A percentile compares a stretch with the other conserved stretches of the same genome.
Evolutionary conservation across 2,888 invertebrate species (phyloP).

Genomic region (Mythimna vitellina): DNA sequence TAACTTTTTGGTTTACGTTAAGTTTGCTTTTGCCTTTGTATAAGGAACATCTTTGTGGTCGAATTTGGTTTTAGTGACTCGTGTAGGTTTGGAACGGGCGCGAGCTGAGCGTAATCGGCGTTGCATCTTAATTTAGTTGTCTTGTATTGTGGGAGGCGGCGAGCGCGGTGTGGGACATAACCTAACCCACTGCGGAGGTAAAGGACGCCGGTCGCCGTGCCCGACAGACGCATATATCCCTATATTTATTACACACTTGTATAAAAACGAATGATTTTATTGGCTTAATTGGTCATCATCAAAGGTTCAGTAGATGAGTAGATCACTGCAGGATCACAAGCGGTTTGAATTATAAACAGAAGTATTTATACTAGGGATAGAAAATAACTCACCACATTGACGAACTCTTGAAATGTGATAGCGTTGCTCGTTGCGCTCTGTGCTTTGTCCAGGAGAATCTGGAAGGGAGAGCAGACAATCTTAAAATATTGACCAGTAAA

Average conservation of each 20-base stretch:
- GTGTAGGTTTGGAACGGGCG: slow-evolving; percentile 71
- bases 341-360: not conserved
- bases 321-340: slow-evolving; percentile 28
- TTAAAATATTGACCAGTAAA: not conserved
- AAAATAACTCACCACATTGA: slow-evolving; percentile 95
- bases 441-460: slow-evolving; percentile 93
- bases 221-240: slow-evolving; percentile 73
- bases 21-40: slow-evolving; percentile 61
- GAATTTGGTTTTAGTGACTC: slow-evolving; percentile 72
- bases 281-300: slow-evolving; percentile 70
- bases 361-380: not conserved
- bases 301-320: slow-evolving; percentile 35
- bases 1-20: slow-evolving; percentile 78
- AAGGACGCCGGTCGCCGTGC: slow-evolving; percentile 71
- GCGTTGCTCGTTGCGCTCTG: slow-evolving; percentile 93
- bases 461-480: slow-evolving; percentile 55
- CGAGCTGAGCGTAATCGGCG: slow-evolving; percentile 84
- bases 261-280: slow-evolving; percentile 73
- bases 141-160: slow-evolving; percentile 85
- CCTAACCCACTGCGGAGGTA: slow-evolving; percentile 79
- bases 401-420: slow-evolving; percentile 98
- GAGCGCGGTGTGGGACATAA: slow-evolving; percentile 76
- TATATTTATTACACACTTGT: slow-evolving; percentile 75
- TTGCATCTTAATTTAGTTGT: slow-evolving; percentile 90
- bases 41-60: slow-evolving; percentile 62